Conservation (phyloP, 2,888 invertebrate species). For the Catocala nupta region DNA sequence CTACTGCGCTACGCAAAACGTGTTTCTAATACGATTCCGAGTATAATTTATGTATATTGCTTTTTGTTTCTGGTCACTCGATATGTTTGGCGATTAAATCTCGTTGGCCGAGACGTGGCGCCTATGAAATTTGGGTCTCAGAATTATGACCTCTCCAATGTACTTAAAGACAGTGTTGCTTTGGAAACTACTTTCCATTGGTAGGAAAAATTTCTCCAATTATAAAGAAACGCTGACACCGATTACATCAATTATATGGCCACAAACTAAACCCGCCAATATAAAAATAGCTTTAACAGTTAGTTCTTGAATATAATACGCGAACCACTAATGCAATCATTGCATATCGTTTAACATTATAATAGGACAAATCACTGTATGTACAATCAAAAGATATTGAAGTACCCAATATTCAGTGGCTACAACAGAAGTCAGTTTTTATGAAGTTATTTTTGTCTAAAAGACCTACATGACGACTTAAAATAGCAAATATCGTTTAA, state of each 20-base stretch:
- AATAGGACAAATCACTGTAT: no score
- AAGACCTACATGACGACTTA: no score
- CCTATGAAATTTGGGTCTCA: slow-evolving; percentile 51
- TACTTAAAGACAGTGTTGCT: slow-evolving; percentile 19
- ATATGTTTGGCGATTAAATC: slow-evolving; percentile 60
- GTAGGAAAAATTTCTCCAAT: slow-evolving; percentile 27
- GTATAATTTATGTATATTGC: slow-evolving; percentile 70
- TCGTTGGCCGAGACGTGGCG: slow-evolving; percentile 52
- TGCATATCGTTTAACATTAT: no score
- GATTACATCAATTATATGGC: slow-evolving; percentile 6
- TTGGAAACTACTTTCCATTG: slow-evolving; percentile 27
- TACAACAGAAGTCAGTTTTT: no score
- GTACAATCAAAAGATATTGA: no score
- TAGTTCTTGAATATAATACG: no score
- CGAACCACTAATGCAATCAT: no score
- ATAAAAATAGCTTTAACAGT: no score
- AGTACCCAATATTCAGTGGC: no score
- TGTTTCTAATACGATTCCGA: slow-evolving; percentile 71
- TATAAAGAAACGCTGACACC: slow-evolving; percentile 17
- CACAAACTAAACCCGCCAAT: background rate
- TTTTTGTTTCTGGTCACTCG: slow-evolving; percentile 66
- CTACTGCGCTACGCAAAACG: slow-evolving; percentile 80
- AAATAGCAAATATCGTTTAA: no score
- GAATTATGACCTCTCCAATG: slow-evolving; percentile 35
- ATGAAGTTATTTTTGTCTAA: no score